Evolutionary conservation across 2,888 invertebrate species (phyloP), one percentile per base, ranked within the genome.

Genomic region (Polydrusus pterygomalis): DNA sequence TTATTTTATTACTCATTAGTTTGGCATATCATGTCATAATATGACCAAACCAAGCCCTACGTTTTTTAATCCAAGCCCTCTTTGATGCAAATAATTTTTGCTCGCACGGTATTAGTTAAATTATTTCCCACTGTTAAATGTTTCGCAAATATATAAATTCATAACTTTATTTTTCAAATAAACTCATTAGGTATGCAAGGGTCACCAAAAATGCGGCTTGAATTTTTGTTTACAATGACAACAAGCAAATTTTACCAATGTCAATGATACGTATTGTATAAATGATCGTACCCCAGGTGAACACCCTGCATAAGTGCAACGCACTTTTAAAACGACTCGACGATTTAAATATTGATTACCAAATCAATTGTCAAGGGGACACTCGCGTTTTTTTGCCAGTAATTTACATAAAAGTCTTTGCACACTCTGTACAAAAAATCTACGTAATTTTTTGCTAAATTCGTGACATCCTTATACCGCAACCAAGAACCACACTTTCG

Each of bases 331-430:
- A 70, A 62, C 25, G 54, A 63, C 47, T 70, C 34, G n/a, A 45
- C 40, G 47, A 64, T 76, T 69, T 25, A 69, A 76, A 77, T 70
- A 75, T 78, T 73, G 75, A 78, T 75, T 73, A 75, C 62, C 47
- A 49, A 67, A 73, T 75, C 78, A 64, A 70, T 75, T 75, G 78
- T 78, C 78, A 75, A 38, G 43, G 49, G 60, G 65, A 38, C 47
- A 54, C n/a, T 71, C 25, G 62, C 30, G 38, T 45, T 43, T 40
- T 13, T 25, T 63, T 58, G 25, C 58, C 47, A 47, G 67, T 74
- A 40, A 70, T 74, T 74, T 74, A 58, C 70, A 70, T 70, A 47
- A 45, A 64, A 74, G 69, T 69, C 68, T 62, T 60, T 64, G 34
- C 9, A 34, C 25, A 25, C 1, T 25, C 25, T n/a, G n/a, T n/a